phyloP scores from a whole-genome alignment of 1,140 invertebrate species.

The Chironomus tepperi region DNA sequence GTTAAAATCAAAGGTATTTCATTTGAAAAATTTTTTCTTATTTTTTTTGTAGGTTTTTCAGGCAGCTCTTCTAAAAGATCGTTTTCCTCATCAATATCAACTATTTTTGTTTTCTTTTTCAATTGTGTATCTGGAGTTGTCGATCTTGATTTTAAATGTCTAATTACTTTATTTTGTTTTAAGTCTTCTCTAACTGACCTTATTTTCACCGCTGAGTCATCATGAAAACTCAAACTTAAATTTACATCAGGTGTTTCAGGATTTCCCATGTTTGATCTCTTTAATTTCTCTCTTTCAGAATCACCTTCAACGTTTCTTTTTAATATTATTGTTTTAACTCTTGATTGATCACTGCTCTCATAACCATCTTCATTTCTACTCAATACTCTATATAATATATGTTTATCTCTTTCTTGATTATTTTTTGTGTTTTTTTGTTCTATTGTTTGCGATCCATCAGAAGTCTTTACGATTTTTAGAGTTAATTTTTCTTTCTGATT shows the following conservation, averaged over 20 bases:
- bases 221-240: background rate
- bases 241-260: background rate
- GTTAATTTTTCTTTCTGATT: slow-evolving; percentile 17
- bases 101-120: slow-evolving; percentile 38
- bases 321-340: slow-evolving; percentile 5
- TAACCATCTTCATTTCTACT: slow-evolving; percentile 13
- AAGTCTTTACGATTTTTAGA: slow-evolving; percentile 16
- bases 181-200: background rate
- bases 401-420: background rate
- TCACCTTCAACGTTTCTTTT: background rate
- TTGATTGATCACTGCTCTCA: background rate
- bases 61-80: slow-evolving; percentile 31
- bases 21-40: too few relatives aligned
- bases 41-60: too few relatives aligned
- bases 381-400: too few relatives aligned
- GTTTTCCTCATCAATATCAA: slow-evolving; percentile 33
- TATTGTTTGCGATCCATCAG: background rate
- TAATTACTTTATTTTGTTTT: background rate
- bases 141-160: background rate
- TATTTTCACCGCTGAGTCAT: background rate
- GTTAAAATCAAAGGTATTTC: too few relatives aligned
- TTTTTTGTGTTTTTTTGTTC: background rate
- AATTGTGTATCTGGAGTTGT: background rate
- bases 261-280: background rate
- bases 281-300: background rate